Conservation (phyloP, 2,113 vertebrate genomes). For the Cichladusa arquata region DNA sequence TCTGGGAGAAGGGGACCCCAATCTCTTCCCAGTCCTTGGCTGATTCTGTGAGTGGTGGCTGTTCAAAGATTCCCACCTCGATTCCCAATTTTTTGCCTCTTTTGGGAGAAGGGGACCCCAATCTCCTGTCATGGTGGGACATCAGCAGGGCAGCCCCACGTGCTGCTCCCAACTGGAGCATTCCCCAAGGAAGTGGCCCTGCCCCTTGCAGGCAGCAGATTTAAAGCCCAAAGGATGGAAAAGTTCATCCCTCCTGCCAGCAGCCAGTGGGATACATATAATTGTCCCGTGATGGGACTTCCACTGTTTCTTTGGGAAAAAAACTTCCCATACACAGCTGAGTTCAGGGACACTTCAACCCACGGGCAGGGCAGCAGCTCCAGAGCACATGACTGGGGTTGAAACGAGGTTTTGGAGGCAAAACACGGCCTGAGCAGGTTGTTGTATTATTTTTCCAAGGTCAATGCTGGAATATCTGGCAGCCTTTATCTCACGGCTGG, state of each 20-base stretch:
- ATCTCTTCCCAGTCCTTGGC: background rate
- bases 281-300: background rate
- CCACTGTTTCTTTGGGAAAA: background rate
- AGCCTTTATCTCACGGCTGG: background rate
- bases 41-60: fast-evolving
- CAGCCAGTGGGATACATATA: background rate
- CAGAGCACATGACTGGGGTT: slow-evolving; percentile 11
- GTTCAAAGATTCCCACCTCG: background rate
- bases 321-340: background rate
- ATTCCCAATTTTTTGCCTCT: background rate
- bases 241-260: slow-evolving; percentile 28
- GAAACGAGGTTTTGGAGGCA: slow-evolving; percentile 46
- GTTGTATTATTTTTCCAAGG: slow-evolving; percentile 38
- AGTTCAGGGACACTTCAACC: background rate
- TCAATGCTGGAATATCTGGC: slow-evolving; percentile 37
- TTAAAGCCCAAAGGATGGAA: background rate
- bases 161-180: background rate
- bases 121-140: background rate
- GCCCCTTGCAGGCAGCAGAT: background rate
- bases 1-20: fast-evolving
- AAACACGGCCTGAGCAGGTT: slow-evolving; percentile 44
- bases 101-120: background rate
- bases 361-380: background rate
- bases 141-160: fast-evolving
- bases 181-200: background rate